Percentiles rank a stretch among this genome's conserved stretches.
Conservation (phyloP, 2,888 invertebrate species). For the Dryadula phaetusa region DNA sequence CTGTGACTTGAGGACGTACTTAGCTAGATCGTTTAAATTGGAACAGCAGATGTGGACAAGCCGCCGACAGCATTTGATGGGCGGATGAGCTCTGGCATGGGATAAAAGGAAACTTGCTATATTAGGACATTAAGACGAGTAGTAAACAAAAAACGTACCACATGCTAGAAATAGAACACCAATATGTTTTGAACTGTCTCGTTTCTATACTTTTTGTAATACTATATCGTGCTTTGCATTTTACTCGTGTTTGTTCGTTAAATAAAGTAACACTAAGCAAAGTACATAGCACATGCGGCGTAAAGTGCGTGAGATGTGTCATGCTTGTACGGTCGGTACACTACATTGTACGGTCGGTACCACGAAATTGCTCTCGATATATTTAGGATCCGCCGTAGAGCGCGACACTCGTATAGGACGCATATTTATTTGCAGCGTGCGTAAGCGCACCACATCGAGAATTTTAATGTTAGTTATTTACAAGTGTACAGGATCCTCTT, state of each 20-base stretch:
- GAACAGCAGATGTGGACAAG: conserved; percentile 78
- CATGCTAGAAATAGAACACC: conserved; percentile 19
- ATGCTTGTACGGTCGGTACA: conserved; percentile 30
- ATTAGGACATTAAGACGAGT: conserved; percentile 53
- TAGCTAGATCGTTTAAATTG: conserved; percentile 61
- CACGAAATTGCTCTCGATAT: conserved; percentile 49
- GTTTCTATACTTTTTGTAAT: neutral
- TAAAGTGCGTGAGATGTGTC: conserved; percentile 38
- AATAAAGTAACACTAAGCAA: conserved; percentile 19
- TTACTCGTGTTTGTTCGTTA: neutral
- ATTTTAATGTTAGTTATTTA: conserved; percentile 54
- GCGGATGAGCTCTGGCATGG: conserved; percentile 68
- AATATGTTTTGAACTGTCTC: conserved; percentile 16
- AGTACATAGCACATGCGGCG: conserved; percentile 24
- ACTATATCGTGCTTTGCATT: conserved; percentile 4
- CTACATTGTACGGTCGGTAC: conserved; percentile 46
- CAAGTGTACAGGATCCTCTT: conserved; percentile 47
- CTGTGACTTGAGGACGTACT: conserved; percentile 44
- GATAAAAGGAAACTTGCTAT: conserved; percentile 69
- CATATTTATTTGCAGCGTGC: conserved; percentile 52
- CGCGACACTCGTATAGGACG: conserved; percentile 41
- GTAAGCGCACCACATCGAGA: conserved; percentile 50
- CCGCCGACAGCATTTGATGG: conserved; percentile 69
- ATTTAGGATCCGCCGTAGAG: conserved; percentile 48
- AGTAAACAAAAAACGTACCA: conserved; percentile 29